These are phyloP conservation scores for Hydrochoerus hydrochaeris DNA, from an alignment of 2,113 vertebrate genomes.

Conservation along the genomic window DNA sequence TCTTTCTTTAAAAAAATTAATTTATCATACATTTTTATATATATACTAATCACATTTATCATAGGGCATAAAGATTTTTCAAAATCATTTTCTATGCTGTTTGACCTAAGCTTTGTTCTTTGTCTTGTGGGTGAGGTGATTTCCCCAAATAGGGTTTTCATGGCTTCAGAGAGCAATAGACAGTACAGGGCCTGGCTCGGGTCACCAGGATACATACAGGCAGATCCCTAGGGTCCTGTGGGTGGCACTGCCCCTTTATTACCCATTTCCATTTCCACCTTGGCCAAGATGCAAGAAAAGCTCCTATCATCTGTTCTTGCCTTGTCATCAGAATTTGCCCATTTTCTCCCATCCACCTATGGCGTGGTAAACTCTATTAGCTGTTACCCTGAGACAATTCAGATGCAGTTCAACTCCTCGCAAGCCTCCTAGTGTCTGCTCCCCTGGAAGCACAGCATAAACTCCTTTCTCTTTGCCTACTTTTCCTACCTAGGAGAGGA, in stretches of 20 bases:
- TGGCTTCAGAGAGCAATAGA: not conserved
- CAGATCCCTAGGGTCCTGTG: not conserved
- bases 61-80: not conserved
- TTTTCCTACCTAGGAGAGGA: not conserved
- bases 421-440: not conserved
- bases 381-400: not conserved
- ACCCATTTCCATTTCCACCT: not conserved
- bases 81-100: not conserved
- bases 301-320: not conserved
- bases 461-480: not conserved
- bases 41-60: not conserved
- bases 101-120: not conserved
- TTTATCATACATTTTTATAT: not conserved
- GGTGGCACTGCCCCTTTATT: not conserved
- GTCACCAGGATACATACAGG: not conserved
- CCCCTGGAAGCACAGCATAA: not conserved
- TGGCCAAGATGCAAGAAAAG: not conserved
- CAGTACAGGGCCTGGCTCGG: not conserved
- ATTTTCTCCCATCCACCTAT: not conserved
- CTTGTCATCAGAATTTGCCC: not conserved
- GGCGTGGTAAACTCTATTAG: not conserved
- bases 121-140: not conserved
- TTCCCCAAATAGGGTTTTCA: not conserved
- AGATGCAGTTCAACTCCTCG: not conserved
- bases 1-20: not conserved